phyloP scores from a whole-genome alignment of 2,113 vertebrate species.

The Argyrosomus japonicus region DNA sequence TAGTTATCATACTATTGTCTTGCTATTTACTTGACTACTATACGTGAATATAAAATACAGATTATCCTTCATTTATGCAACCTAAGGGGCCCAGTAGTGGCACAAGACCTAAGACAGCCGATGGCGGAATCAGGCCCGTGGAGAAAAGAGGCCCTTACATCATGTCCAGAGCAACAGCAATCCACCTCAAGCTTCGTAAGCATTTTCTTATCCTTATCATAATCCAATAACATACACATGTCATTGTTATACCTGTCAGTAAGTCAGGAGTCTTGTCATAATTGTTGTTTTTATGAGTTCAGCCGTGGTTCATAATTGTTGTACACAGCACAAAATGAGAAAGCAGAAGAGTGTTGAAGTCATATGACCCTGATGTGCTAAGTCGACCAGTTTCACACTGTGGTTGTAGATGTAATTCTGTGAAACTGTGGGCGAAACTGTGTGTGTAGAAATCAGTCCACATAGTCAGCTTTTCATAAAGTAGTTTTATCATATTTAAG shows the following conservation, averaged over 20 bases:
- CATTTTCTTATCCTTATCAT: conserved; percentile 19
- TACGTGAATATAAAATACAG: too few relatives aligned
- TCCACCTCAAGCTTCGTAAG: conserved; percentile 94
- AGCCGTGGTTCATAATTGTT: not conserved
- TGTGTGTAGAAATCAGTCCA: not conserved
- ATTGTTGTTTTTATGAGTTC: not conserved
- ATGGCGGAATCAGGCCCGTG: conserved; percentile 72
- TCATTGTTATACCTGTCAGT: not conserved
- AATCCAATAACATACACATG: not conserved
- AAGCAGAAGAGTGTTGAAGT: not conserved
- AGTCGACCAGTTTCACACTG: not conserved
- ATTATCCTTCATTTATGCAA: not conserved
- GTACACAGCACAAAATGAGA: not conserved
- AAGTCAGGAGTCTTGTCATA: not conserved
- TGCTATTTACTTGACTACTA: not conserved
- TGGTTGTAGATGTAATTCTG: too few relatives aligned
- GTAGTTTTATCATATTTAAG: not conserved
- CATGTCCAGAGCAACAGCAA: conserved; percentile 88
- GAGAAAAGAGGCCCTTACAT: conserved; percentile 94
- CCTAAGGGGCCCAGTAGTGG: conserved; percentile 66
- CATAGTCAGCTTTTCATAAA: not conserved
- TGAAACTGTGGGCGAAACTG: too few relatives aligned
- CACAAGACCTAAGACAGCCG: conserved; percentile 71
- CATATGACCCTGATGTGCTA: not conserved
- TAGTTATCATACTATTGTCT: not conserved